Base-by-base conservation (phyloP, 2,888 invertebrate species). In the Drosophila buzzatii region DNA sequence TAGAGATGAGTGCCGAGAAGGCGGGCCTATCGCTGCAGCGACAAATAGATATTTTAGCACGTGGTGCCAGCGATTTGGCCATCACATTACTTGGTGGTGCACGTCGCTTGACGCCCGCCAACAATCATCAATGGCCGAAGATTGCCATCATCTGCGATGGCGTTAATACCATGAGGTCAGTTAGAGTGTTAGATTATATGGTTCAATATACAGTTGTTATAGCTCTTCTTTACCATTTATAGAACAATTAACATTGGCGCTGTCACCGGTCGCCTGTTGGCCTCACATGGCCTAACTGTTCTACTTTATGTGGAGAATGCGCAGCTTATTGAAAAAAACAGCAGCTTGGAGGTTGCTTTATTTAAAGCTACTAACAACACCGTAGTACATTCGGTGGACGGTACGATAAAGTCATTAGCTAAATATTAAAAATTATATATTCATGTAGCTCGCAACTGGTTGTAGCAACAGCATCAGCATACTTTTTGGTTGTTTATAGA, bases 91-190 rank as follows among this genome's bases (percentile, higher is more conserved):
- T 97, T 67, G 98, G 98, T 45, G 98, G 98, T 59, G 96, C 96
- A 42, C 96, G 97, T 86, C 94, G 98, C 61, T 94, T 98, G 65
- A 97, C 96, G 91, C 96, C 97, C 52, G 95, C 96, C 87, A 98
- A 98, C 93, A 96, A 96, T 73, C 98, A 98, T 93, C 98, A 98
- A 93, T 95, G 96, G 94, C 98, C 98, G 62, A 95, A 95, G 53
- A 97, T 97, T 56, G 96, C 96, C 63, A 95, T 96, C 72, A 94
- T 98, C 69, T 95, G 95, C 86, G 95, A 95, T 72, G 83, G 82
- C 18, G 68, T 82, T 3, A 80, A 79, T 31, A 76, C 66, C 7
- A 77, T 79, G 72, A 79, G 85, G 85, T 89, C 27, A 12, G 61
- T 59, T 60, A 0, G 7, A 0, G 10, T 16, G 27, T 6, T 10